Evolutionary conservation across 2,888 invertebrate genomes (phyloP).

Genomic region (Ferrisia virgata): DNA sequence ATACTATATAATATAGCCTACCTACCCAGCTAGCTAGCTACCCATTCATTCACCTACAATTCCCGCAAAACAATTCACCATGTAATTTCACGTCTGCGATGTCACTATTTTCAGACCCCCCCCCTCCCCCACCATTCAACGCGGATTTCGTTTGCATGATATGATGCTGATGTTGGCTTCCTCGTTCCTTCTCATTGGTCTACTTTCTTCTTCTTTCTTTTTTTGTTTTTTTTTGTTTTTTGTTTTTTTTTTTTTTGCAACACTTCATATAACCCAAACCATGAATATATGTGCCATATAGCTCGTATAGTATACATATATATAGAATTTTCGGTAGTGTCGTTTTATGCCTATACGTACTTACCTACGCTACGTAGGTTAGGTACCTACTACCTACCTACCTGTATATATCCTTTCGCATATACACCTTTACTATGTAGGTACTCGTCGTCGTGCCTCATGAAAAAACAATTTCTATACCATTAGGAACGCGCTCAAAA

Average conservation of each 20-base stretch:
- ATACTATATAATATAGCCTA: no score
- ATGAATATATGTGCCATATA: neutral
- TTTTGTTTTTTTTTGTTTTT: neutral
- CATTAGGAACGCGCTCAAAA: constrained; percentile 34
- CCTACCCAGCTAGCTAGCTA: no score
- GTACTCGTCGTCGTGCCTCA: constrained; percentile 4
- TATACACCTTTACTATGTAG: neutral
- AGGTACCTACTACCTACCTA: no score
- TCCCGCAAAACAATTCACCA: neutral
- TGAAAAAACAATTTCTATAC: constrained; percentile 42
- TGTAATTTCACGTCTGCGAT: neutral
- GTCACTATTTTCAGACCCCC: neutral
- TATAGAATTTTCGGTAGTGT: neutral
- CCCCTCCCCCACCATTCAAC: no score
- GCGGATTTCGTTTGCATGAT: neutral
- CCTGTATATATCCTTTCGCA: neutral
- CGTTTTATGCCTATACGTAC: neutral
- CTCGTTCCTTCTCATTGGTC: no score
- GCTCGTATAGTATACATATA: no score
- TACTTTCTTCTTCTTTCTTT: no score
- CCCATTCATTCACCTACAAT: no score
- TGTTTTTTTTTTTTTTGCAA: neutral
- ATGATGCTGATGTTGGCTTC: neutral
- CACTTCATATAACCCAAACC: neutral
- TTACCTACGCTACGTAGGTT: no score